Percentiles rank a stretch among this genome's conserved stretches.
These are phyloP conservation scores for Capreolus pygargus DNA, from an alignment of 2,113 vertebrate species.

Conservation along the genomic window DNA sequence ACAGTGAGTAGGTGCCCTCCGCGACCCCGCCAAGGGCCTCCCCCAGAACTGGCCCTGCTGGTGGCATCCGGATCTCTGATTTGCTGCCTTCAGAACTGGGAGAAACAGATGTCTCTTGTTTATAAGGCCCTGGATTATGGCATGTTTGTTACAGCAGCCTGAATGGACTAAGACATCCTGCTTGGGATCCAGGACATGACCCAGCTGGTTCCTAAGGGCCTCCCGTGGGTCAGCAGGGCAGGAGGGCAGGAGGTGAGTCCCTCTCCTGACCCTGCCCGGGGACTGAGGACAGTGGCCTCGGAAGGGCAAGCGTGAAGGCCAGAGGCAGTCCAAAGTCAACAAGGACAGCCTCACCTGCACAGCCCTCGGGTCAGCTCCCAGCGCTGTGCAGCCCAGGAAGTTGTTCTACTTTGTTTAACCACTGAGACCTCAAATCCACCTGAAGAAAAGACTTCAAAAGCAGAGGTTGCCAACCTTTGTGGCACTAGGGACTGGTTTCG, in stretches of 20 bases:
- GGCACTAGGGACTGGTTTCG: background rate
- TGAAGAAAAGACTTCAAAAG: background rate
- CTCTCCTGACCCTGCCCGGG: background rate
- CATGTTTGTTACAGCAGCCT: background rate
- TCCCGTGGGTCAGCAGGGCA: rapidly evolving
- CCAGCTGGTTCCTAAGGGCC: too few species aligned
- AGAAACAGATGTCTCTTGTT: background rate
- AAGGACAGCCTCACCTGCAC: rapidly evolving
- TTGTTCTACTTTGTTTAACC: background rate
- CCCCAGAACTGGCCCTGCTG: rapidly evolving
- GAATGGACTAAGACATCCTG: background rate
- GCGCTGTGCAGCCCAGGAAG: background rate
- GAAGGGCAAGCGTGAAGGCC: too few species aligned
- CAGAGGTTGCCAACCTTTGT: background rate
- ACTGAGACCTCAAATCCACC: too few species aligned
- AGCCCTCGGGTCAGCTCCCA: rapidly evolving
- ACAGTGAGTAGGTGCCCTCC: rapidly evolving
- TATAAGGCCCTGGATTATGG: background rate
- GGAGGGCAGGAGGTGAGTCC: background rate
- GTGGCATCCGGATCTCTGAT: background rate
- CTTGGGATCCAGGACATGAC: background rate
- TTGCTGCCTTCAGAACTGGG: background rate
- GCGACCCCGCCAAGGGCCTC: background rate
- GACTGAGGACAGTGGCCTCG: background rate
- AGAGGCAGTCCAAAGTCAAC: too few species aligned